Evolutionary conservation across 2,113 vertebrate species (phyloP), one percentile per base, ranked within the genome.

Genomic region (Burhinus oedicnemus): DNA sequence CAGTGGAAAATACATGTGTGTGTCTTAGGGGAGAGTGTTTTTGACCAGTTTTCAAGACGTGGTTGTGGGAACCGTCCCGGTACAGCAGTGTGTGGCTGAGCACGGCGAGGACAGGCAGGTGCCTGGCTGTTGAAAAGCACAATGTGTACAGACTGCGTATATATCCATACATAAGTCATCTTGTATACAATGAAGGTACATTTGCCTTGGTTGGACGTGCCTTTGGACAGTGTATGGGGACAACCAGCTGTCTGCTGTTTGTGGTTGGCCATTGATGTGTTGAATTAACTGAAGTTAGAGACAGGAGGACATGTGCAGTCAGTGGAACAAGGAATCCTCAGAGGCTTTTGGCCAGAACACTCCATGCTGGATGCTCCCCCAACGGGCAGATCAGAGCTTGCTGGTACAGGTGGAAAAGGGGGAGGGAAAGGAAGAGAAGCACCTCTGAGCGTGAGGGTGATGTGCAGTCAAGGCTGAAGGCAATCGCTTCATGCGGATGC

Each of bases 111-210:
- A 25, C 40, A 27, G 52, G 69, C 75, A 64, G 68, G 55, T 80
- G 69, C 30, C 36, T 29, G 65, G 64, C 55, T 38, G 23, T 38
- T 55, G 3, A 49, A 8, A 23, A 40, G 42, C 32, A 20, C 32
- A 17, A 34, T 0, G 4, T 52, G 58, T 55, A 23, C 12, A 0
- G 9, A 6, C 30, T 30, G 51, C 0, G 4, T 9, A 1, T 38
- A 2, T 62, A 15, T 17, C 26, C 5, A 2, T 11, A 15, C 26
- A 3, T 21, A 42, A 65, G 30, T 49, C 42, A 11, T n/a, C 51
- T 11, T 12, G 26, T 51, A 7, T 12, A 16, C 19, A 9, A 1
- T 1, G 34, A 20, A 27, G 36, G 32, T 8, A 4, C 18, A 3
- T 21, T 47, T 36, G 61, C 12, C 22, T 60, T 36, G 34, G 20